phyloP scores from a whole-genome alignment of 2,797 vertebrate species.

The Anomalospiza imberbis region DNA sequence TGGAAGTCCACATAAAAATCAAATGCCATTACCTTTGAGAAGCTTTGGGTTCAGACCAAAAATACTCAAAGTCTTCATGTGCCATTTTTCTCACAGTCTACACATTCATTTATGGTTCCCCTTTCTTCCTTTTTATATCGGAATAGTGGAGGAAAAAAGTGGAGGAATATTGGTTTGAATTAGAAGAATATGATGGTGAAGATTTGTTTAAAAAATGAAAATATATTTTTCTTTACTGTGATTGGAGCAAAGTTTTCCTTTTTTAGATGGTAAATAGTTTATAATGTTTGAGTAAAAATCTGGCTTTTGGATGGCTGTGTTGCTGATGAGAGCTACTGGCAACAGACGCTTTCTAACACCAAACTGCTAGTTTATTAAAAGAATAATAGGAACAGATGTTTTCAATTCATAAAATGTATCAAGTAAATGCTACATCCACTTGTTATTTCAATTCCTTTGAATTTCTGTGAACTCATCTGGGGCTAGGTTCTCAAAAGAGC shows the following conservation, averaged over 20 bases:
- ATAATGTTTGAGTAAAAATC: not conserved
- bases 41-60: not conserved
- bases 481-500: conserved; percentile 38
- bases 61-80: not conserved
- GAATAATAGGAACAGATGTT: conserved; percentile 62
- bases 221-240: not conserved
- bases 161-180: not conserved
- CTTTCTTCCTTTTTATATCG: not conserved
- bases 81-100: not conserved
- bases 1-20: not conserved
- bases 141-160: not conserved
- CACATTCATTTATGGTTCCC: not conserved
- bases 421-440: conserved; percentile 44
- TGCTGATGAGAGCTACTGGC: conserved; percentile 11
- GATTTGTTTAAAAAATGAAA: not conserved
- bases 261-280: not conserved
- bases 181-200: not conserved
- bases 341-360: conserved; percentile 2
- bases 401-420: conserved; percentile 39
- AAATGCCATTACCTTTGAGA: not conserved
- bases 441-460: conserved; percentile 52
- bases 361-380: conserved; percentile 26
- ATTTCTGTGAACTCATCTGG: conserved; percentile 42
- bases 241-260: not conserved
- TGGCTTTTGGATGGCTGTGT: not conserved